A percentile compares a stretch with the other conserved stretches of the same genome.
Conservation (phyloP, 2,888 invertebrate genomes). For the Eledone cirrhosa region DNA sequence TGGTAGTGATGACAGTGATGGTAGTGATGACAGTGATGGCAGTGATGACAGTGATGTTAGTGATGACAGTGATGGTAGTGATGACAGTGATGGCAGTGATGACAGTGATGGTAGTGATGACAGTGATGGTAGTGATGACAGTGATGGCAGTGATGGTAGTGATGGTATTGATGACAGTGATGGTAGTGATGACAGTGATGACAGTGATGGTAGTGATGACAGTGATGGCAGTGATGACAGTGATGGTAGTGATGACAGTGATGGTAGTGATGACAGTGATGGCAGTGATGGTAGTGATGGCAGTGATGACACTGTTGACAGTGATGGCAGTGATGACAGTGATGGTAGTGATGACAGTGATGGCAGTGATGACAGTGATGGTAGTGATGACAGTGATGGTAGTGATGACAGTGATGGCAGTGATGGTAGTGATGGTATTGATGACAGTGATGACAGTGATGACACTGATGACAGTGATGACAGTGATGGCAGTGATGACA, state of each 20-base stretch:
- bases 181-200: constrained; percentile 24
- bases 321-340: too few relatives aligned
- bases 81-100: constrained; percentile 30
- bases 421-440: too few relatives aligned
- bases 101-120: constrained; percentile 17
- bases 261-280: constrained; percentile 3
- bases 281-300: too few relatives aligned
- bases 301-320: too few relatives aligned
- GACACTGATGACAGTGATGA: too few relatives aligned
- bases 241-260: constrained; percentile 24
- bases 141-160: background rate
- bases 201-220: constrained; percentile 25
- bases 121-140: background rate
- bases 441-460: too few relatives aligned
- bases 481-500: constrained; percentile 29
- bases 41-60: too few relatives aligned
- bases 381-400: constrained; percentile 23
- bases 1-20: background rate
- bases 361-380: background rate
- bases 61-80: constrained; percentile 30
- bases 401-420: background rate
- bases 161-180: too few relatives aligned
- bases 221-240: constrained; percentile 22
- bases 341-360: constrained; percentile 1
- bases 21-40: constrained; percentile 14